Conservation (phyloP, 2,113 vertebrate genomes). For the Numida meleagris region DNA sequence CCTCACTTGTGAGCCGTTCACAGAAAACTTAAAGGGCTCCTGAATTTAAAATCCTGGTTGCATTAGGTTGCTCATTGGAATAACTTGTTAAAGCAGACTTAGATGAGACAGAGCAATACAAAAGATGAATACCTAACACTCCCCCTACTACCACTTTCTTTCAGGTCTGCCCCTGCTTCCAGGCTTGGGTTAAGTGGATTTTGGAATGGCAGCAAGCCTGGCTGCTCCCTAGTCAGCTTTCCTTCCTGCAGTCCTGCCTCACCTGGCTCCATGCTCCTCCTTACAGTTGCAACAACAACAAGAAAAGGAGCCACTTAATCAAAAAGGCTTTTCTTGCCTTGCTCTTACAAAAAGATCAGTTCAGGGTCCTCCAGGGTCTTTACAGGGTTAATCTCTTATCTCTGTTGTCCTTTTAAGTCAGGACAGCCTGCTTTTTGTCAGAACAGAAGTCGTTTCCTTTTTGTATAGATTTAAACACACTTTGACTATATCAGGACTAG, state of each 20-base stretch:
- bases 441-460: neutral
- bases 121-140: neutral
- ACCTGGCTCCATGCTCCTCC: neutral
- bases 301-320: neutral
- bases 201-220: neutral
- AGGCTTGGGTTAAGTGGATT: neutral
- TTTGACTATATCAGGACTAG: neutral
- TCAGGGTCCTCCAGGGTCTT: neutral
- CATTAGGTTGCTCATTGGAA: neutral
- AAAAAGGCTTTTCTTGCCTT: neutral
- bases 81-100: neutral
- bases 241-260: neutral
- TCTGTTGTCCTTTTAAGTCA: neutral
- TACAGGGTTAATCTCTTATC: neutral
- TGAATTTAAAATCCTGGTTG: neutral
- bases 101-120: neutral
- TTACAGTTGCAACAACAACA: neutral
- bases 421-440: neutral
- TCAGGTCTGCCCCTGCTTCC: neutral
- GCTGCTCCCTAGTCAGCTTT: neutral
- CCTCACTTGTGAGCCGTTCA: neutral
- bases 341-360: neutral
- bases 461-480: neutral
- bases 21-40: neutral
- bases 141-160: rapidly evolving